These are phyloP conservation scores for Sternotherus odoratus DNA, from an alignment of 2,797 vertebrate genomes.

Conservation along the genomic window DNA sequence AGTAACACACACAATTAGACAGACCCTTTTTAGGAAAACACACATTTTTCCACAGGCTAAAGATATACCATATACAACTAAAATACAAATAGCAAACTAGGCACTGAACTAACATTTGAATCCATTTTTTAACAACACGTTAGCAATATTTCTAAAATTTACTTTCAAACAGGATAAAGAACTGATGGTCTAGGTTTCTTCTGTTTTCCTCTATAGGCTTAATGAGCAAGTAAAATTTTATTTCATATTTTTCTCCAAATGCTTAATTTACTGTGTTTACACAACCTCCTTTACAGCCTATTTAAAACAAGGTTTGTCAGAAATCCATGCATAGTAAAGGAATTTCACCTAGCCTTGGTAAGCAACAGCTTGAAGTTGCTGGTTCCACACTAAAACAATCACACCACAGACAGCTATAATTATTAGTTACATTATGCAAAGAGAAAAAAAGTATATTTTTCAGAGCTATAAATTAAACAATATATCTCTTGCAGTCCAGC, in stretches of 20 bases:
- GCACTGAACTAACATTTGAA: too few relatives aligned
- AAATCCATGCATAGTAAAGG: rapidly evolving
- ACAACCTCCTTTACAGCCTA: neutral
- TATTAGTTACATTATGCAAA: neutral
- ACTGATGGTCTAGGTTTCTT: too few relatives aligned
- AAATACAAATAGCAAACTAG: too few relatives aligned
- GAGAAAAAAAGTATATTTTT: neutral
- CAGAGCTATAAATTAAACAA: neutral
- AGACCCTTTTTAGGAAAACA: neutral
- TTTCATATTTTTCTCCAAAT: neutral
- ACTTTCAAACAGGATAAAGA: too few relatives aligned
- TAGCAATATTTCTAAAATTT: too few relatives aligned
- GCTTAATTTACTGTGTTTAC: neutral
- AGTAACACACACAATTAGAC: neutral
- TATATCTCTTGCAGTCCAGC: neutral
- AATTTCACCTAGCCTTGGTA: neutral
- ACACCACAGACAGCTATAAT: neutral
- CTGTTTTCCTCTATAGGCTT: neutral
- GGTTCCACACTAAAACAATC: neutral
- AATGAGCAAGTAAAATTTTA: neutral
- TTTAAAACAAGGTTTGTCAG: constrained; percentile 36
- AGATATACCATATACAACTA: too few relatives aligned
- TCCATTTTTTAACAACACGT: too few relatives aligned
- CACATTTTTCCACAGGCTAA: too few relatives aligned
- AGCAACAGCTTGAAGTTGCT: constrained; percentile 8